phyloP scores from a whole-genome alignment of 2,888 invertebrate species.

The Sicus ferrugineus region DNA sequence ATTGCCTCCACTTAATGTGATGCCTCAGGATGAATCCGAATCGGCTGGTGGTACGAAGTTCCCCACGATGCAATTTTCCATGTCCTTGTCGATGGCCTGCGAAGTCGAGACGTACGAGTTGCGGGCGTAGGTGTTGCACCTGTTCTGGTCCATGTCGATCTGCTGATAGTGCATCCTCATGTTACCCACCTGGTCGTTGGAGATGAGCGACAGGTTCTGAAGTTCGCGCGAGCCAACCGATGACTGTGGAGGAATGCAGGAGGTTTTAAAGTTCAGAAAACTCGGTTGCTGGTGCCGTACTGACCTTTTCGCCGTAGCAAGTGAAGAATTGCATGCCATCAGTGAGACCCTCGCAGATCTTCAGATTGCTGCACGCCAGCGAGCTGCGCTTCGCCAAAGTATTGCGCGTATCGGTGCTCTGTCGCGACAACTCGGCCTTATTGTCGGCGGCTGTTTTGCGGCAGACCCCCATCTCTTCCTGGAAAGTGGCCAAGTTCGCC shows the following conservation, averaged over 20 bases:
- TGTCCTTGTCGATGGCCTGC: conserved; percentile 41
- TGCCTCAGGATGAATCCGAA: not conserved
- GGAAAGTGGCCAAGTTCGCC: not conserved
- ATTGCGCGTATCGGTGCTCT: not conserved
- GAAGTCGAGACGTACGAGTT: conserved; percentile 43
- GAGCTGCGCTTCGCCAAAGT: not conserved
- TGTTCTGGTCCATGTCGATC: conserved; percentile 41
- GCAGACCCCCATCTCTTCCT: not conserved
- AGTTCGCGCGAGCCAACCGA: conserved; percentile 44
- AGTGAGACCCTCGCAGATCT: conserved; percentile 35
- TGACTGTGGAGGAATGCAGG: conserved; percentile 42
- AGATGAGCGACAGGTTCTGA: conserved; percentile 48
- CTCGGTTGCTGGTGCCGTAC: too few species aligned
- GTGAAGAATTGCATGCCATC: conserved; percentile 49
- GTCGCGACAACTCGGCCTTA: not conserved
- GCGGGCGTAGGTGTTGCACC: conserved; percentile 45
- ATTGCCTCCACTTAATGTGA: too few species aligned
- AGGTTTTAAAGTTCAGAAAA: too few species aligned
- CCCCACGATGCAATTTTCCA: conserved; percentile 44
- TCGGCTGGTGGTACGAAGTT: conserved; percentile 1
- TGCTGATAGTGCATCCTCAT: conserved; percentile 39
- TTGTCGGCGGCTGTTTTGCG: not conserved
- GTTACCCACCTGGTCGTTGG: conserved; percentile 42
- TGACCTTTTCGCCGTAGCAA: conserved; percentile 48
- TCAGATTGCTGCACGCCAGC: conserved; percentile 27